Percentiles rank a stretch among this genome's conserved stretches.
These are phyloP conservation scores for Nestor notabilis DNA, from an alignment of 2,113 vertebrate species.

Conservation along the genomic window DNA sequence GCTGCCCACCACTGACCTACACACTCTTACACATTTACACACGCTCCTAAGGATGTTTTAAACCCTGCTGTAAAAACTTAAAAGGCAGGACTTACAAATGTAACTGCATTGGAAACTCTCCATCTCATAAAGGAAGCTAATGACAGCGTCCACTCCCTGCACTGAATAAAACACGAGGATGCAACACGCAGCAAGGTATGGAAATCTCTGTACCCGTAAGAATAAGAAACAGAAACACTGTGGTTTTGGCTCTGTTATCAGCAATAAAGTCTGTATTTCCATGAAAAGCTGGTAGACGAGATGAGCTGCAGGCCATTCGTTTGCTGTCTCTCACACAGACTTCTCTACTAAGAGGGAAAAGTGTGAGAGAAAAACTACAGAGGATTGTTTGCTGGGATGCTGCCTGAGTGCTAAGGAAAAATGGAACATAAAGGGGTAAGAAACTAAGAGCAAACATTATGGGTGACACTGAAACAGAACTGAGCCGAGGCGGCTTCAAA, in stretches of 20 bases:
- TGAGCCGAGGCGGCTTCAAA: neutral
- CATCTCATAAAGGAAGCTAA: neutral
- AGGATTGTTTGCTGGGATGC: neutral
- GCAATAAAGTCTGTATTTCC: neutral
- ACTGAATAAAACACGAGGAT: neutral
- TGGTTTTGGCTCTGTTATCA: neutral
- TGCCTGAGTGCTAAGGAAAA: neutral
- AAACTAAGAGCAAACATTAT: neutral
- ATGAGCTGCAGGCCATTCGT: neutral
- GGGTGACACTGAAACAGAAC: neutral
- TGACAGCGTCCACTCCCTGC: accelerated
- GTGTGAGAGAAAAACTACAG: neutral
- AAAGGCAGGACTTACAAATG: neutral
- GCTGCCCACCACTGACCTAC: too few species aligned
- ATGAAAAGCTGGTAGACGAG: neutral
- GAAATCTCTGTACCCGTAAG: neutral
- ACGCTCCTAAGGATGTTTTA: neutral
- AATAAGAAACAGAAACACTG: neutral
- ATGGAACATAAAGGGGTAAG: neutral
- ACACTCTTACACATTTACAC: neutral
- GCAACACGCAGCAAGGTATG: neutral
- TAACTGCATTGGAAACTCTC: neutral
- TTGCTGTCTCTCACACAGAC: neutral
- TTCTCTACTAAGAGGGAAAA: neutral
- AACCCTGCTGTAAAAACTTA: neutral